Percentiles rank a stretch among this genome's conserved stretches.
Conservation (phyloP, 2,113 vertebrate genomes). For the Varanus salvator region DNA sequence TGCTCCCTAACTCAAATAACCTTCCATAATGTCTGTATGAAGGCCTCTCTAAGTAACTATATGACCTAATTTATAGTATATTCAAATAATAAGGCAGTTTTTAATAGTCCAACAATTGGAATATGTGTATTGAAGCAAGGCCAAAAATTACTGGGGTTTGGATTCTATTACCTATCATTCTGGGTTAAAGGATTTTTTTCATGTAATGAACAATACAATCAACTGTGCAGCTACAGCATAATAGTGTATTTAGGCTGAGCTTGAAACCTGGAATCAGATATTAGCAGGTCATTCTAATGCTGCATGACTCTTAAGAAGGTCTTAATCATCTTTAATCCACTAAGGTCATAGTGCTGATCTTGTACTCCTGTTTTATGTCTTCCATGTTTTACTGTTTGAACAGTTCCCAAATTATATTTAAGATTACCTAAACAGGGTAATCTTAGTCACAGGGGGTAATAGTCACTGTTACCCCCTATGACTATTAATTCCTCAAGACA, state of each 20-base stretch:
- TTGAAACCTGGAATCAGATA: not conserved
- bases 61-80: too few relatives aligned
- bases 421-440: not conserved
- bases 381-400: not conserved
- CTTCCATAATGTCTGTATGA: too few relatives aligned
- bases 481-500: not conserved
- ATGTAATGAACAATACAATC: not conserved
- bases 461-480: not conserved
- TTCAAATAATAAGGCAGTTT: too few relatives aligned
- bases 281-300: not conserved
- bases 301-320: too few relatives aligned
- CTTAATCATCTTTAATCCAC: not conserved
- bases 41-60: too few relatives aligned
- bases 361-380: not conserved
- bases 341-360: not conserved
- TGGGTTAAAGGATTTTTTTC: not conserved
- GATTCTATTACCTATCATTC: not conserved
- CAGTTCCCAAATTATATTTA: not conserved
- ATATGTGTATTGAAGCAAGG: not conserved
- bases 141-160: not conserved
- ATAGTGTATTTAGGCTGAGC: not conserved
- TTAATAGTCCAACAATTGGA: not conserved
- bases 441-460: too few relatives aligned
- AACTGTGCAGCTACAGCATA: not conserved
- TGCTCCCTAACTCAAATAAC: not conserved